Evolutionary conservation across 2,113 vertebrate genomes (phyloP).

Genomic region (Oenanthe oenanthe): DNA sequence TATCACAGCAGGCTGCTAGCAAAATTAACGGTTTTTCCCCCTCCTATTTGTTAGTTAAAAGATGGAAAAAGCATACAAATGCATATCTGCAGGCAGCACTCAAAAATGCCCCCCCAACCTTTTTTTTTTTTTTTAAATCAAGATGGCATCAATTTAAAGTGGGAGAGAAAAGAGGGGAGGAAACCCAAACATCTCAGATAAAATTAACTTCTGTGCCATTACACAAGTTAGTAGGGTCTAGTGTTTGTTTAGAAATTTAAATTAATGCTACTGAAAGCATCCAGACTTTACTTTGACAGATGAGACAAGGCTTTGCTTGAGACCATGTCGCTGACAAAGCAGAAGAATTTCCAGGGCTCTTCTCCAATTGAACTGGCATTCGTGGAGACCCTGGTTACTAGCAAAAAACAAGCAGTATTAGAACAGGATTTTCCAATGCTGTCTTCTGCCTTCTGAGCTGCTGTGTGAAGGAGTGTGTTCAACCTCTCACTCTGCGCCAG

Average conservation of each 20-base stretch:
- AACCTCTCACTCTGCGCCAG: background rate
- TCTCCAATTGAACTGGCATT: background rate
- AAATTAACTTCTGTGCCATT: background rate
- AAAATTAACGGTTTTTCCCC: slow-evolving; percentile 11
- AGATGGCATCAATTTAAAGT: background rate
- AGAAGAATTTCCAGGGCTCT: slow-evolving; percentile 9
- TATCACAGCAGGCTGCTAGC: slow-evolving; percentile 28
- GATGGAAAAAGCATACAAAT: slow-evolving; percentile 44
- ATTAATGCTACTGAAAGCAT: background rate
- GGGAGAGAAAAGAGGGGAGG: background rate
- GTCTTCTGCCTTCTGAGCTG: background rate
- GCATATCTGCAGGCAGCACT: background rate
- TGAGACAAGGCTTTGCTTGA: background rate
- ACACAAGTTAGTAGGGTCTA: background rate
- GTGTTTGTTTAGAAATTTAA: slow-evolving; percentile 21
- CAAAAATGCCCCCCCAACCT: background rate
- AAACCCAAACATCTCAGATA: background rate
- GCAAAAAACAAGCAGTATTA: background rate
- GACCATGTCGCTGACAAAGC: background rate
- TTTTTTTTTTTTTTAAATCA: background rate
- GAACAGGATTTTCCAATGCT: background rate
- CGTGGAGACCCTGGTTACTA: background rate
- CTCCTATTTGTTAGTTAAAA: slow-evolving; percentile 51
- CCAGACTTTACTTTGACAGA: background rate
- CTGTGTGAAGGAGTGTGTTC: background rate